Conservation (phyloP, 2,113 vertebrate genomes). For the Beaufortia kweichowensis region DNA sequence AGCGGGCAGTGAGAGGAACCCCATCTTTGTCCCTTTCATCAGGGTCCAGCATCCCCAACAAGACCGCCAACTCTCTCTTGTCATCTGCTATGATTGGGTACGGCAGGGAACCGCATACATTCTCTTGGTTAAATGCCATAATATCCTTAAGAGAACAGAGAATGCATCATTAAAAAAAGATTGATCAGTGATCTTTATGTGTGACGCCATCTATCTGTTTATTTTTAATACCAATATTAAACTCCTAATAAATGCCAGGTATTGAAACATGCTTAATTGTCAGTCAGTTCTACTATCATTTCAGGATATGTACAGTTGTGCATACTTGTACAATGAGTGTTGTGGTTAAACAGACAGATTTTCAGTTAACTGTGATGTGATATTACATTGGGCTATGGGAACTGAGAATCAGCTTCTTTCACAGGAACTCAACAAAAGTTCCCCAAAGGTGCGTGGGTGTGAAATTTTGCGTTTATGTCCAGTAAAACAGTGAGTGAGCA, state of each 20-base stretch:
- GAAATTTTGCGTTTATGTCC: not conserved
- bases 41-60: slow-evolving; percentile 94
- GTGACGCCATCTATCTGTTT: too few species aligned
- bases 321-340: not conserved
- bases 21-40: slow-evolving; percentile 87
- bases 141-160: slow-evolving; percentile 79
- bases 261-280: not conserved
- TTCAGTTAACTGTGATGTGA: slow-evolving; percentile 14
- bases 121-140: slow-evolving; percentile 74
- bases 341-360: slow-evolving; percentile 14
- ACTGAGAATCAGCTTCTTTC: slow-evolving; percentile 29
- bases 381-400: slow-evolving; percentile 36
- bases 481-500: not conserved
- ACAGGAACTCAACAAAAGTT: slow-evolving; percentile 44
- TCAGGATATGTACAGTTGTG: not conserved
- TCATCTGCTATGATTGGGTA: slow-evolving; percentile 95
- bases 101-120: slow-evolving; percentile 74
- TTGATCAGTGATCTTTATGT: too few species aligned
- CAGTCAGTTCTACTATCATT: not conserved
- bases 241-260: too few species aligned
- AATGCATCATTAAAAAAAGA: not conserved
- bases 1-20: slow-evolving; percentile 89
- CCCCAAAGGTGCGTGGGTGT: slow-evolving; percentile 42
- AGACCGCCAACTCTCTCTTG: slow-evolving; percentile 81
- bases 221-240: too few species aligned